phyloP scores from a whole-genome alignment of 2,113 vertebrate species.

The Charadrius vociferus region DNA sequence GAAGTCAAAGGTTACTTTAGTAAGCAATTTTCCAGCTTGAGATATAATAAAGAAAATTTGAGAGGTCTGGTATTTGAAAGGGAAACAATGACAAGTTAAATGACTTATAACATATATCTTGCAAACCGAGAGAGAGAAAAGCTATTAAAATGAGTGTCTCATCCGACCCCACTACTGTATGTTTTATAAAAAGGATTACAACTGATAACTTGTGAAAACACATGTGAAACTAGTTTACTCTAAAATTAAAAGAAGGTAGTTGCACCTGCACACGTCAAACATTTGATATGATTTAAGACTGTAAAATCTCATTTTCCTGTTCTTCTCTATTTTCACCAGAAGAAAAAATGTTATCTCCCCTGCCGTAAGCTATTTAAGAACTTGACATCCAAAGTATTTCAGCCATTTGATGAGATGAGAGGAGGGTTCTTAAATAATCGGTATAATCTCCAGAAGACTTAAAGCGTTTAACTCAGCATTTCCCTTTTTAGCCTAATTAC shows the following conservation, averaged over 20 bases:
- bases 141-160: not conserved
- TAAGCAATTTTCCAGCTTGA: not conserved
- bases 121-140: not conserved
- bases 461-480: not conserved
- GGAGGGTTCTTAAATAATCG: not conserved
- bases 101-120: not conserved
- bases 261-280: not conserved
- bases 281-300: not conserved
- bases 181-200: not conserved
- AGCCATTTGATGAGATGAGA: not conserved
- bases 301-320: not conserved
- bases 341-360: not conserved
- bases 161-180: not conserved
- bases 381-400: not conserved
- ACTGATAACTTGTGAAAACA: not conserved
- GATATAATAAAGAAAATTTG: not conserved
- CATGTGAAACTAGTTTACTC: not conserved
- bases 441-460: not conserved
- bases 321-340: not conserved
- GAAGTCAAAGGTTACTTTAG: constrained; percentile 8
- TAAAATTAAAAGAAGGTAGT: not conserved
- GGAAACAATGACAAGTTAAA: not conserved
- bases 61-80: not conserved
- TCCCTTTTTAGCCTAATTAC: not conserved
- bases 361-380: not conserved